These are phyloP conservation scores for Podarcis muralis DNA, from an alignment of 2,113 vertebrate species.

Conservation along the genomic window DNA sequence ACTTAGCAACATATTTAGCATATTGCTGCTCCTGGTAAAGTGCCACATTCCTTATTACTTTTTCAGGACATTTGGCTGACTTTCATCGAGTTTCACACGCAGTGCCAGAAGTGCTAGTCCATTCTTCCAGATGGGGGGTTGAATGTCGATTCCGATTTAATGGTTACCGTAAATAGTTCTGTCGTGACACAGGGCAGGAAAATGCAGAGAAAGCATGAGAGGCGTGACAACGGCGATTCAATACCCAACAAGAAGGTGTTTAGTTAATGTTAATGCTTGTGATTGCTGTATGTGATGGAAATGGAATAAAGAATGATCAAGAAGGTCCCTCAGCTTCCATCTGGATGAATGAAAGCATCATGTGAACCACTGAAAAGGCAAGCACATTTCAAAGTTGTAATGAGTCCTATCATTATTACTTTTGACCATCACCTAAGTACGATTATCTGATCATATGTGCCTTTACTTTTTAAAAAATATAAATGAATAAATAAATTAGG, in stretches of 20 bases:
- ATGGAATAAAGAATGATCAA: slow-evolving; percentile 53
- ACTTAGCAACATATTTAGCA: slow-evolving; percentile 55
- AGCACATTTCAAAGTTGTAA: slow-evolving; percentile 70
- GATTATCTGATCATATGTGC: slow-evolving; percentile 67
- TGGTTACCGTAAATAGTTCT: slow-evolving; percentile 22
- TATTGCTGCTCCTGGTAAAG: slow-evolving; percentile 39
- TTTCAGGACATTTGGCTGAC: slow-evolving; percentile 34
- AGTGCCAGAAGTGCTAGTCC: slow-evolving; percentile 43
- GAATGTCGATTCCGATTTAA: not conserved
- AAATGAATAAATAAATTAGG: slow-evolving; percentile 48
- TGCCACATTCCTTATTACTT: slow-evolving; percentile 47
- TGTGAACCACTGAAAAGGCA: slow-evolving; percentile 63
- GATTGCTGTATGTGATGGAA: slow-evolving; percentile 42
- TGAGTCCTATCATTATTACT: slow-evolving; percentile 71
- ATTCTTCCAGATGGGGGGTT: not conserved
- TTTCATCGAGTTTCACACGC: not conserved
- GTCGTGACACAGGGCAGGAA: not conserved
- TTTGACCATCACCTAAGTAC: slow-evolving; percentile 69
- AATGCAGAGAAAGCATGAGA: not conserved
- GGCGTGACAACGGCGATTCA: slow-evolving; percentile 34
- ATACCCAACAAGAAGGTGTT: not conserved
- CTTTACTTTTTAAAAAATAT: not conserved
- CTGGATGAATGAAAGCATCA: slow-evolving; percentile 66
- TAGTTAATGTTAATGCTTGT: slow-evolving; percentile 48
- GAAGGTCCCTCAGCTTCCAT: slow-evolving; percentile 58